phyloP scores from a whole-genome alignment of 1,140 invertebrate species.

The Papilio helenus region DNA sequence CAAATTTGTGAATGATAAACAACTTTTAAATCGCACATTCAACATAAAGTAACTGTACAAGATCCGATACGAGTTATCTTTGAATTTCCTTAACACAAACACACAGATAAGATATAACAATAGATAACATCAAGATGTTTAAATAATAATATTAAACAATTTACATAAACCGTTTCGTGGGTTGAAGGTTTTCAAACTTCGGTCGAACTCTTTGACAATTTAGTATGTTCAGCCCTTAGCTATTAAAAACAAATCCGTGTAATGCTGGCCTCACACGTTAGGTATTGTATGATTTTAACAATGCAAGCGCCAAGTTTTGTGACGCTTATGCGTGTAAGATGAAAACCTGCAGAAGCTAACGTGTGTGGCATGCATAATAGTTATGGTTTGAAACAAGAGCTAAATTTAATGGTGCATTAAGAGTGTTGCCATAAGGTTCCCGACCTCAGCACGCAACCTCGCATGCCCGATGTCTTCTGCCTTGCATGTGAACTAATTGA shows the following conservation, averaged over 20 bases:
- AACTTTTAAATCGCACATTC: conserved; percentile 7
- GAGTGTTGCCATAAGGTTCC: conserved; percentile 62
- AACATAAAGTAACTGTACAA: conserved; percentile 8
- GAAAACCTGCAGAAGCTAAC: neutral
- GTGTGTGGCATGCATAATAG: neutral
- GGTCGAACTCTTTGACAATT: neutral
- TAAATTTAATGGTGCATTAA: conserved; percentile 42
- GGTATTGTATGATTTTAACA: no score
- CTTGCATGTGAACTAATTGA: conserved; percentile 61
- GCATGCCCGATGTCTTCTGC: conserved; percentile 59
- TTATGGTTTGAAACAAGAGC: conserved; percentile 29
- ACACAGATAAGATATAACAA: neutral
- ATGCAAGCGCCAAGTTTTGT: no score
- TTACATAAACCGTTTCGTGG: conserved; percentile 22
- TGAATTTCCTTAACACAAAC: conserved; percentile 18
- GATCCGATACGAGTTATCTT: conserved; percentile 4
- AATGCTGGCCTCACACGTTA: no score
- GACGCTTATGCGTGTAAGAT: neutral
- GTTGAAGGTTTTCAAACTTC: conserved; percentile 26
- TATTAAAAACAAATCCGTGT: neutral
- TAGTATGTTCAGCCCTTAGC: conserved; percentile 6
- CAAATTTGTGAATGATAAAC: conserved; percentile 5
- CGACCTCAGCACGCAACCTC: conserved; percentile 69
- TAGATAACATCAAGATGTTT: conserved; percentile 13
- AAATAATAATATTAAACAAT: conserved; percentile 13